A percentile compares a stretch with the other conserved stretches of the same genome.
phyloP scores from a whole-genome alignment of 2,797 vertebrate species.

The Rhynchonycteris naso region DNA sequence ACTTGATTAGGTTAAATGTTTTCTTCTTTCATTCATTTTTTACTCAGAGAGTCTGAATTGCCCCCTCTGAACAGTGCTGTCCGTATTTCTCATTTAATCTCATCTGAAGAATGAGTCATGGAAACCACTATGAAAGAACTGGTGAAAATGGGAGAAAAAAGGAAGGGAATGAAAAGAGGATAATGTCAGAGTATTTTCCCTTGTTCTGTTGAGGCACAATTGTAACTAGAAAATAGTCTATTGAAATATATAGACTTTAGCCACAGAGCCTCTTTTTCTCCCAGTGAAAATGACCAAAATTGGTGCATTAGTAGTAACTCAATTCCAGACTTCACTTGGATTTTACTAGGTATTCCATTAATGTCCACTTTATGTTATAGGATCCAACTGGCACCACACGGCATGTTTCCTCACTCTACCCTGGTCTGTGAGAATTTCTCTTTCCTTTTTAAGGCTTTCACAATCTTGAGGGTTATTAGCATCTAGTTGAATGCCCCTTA shows the following conservation, averaged over 20 bases:
- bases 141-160: not conserved
- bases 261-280: not conserved
- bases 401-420: not conserved
- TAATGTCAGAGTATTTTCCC: not conserved
- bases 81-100: not conserved
- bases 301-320: not conserved
- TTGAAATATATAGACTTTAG: not conserved
- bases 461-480: not conserved
- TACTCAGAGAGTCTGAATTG: not conserved
- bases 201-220: not conserved
- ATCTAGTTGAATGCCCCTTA: not conserved
- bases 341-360: not conserved
- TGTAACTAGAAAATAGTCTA: not conserved
- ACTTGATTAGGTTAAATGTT: not conserved
- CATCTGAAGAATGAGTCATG: not conserved
- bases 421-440: not conserved
- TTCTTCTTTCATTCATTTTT: not conserved
- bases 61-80: not conserved
- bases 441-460: not conserved
- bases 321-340: not conserved
- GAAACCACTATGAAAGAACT: not conserved
- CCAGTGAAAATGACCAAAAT: not conserved
- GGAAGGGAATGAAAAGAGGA: not conserved
- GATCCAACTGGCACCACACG: not conserved
- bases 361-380: not conserved